phyloP scores from a whole-genome alignment of 2,113 vertebrate genomes.

The Tichodroma muraria region DNA sequence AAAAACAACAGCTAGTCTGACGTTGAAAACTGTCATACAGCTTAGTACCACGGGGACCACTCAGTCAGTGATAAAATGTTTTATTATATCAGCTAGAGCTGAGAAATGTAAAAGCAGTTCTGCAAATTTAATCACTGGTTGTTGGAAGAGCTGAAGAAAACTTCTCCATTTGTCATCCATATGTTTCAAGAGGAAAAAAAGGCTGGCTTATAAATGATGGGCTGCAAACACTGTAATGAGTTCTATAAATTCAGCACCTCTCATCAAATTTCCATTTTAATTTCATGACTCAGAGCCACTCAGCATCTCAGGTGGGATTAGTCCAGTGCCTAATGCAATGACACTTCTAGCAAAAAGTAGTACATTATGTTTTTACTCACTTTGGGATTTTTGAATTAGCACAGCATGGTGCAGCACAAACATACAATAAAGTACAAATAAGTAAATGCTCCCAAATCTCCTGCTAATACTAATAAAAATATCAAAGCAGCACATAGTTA shows the following conservation, averaged over 20 bases:
- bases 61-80: neutral
- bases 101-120: neutral
- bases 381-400: neutral
- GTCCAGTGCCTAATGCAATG: neutral
- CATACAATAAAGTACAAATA: neutral
- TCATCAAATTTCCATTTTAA: neutral
- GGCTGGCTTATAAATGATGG: neutral
- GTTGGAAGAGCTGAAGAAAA: neutral
- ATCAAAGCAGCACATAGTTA: neutral
- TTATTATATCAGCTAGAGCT: neutral
- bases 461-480: neutral
- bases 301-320: neutral
- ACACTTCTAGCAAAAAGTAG: neutral
- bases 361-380: neutral
- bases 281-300: neutral
- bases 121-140: neutral
- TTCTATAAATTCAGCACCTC: conserved; percentile 1
- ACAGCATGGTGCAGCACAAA: neutral
- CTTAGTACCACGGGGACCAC: neutral
- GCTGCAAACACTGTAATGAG: neutral
- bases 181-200: neutral
- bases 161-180: neutral
- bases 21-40: neutral
- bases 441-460: neutral
- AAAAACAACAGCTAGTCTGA: neutral